These are phyloP conservation scores for Pelodytes ibericus DNA, from an alignment of 2,797 vertebrate genomes.

Conservation along the genomic window DNA sequence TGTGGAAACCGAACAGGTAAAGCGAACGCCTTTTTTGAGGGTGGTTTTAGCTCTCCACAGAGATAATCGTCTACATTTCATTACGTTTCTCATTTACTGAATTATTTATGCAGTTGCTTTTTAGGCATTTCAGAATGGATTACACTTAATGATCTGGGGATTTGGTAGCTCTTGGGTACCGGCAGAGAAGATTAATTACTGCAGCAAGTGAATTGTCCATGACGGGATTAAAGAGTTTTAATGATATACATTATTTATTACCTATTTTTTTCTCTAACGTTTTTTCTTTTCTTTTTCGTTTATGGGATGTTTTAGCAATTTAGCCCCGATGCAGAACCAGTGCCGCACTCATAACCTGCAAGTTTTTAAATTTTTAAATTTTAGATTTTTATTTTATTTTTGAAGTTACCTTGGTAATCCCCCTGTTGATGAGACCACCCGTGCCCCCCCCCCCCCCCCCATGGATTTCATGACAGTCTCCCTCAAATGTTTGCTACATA, in stretches of 20 bases:
- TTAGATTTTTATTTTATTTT: too few relatives aligned
- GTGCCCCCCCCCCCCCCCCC: too few relatives aligned
- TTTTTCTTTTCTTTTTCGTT: not conserved
- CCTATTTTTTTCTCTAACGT: not conserved
- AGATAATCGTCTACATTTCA: not conserved
- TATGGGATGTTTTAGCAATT: too few relatives aligned
- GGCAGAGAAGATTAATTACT: not conserved
- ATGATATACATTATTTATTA: not conserved
- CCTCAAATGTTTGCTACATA: too few relatives aligned
- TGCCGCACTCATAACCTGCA: too few relatives aligned
- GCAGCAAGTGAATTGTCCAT: not conserved
- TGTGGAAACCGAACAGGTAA: conserved; percentile 96
- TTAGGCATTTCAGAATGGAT: not conserved
- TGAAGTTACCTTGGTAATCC: too few relatives aligned
- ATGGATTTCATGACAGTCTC: too few relatives aligned
- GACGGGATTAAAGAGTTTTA: not conserved
- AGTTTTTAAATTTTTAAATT: too few relatives aligned
- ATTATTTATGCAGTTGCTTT: not conserved
- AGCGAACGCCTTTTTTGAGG: not conserved
- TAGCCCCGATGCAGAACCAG: too few relatives aligned
- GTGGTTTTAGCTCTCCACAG: not conserved
- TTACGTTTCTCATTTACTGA: not conserved
- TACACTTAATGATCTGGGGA: not conserved
- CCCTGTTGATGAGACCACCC: too few relatives aligned
- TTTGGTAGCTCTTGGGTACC: not conserved